Conservation (phyloP, 1,140 invertebrate genomes). For the Bombus affinis region DNA sequence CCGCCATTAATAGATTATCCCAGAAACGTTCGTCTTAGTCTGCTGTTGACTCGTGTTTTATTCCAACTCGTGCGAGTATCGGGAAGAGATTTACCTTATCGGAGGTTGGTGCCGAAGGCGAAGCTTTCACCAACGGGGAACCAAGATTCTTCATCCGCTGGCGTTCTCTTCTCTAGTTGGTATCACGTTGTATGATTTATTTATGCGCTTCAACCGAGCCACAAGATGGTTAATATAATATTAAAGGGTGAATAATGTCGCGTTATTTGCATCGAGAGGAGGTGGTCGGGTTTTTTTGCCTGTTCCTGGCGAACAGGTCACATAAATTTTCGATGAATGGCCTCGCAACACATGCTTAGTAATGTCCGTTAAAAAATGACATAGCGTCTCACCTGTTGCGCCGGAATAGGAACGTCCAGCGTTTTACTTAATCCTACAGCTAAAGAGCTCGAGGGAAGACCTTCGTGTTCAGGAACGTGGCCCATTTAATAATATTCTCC, state of each 20-base stretch:
- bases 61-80: conserved; percentile 1
- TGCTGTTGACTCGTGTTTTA: conserved; percentile 28
- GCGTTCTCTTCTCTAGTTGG: neutral
- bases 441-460: conserved; percentile 64
- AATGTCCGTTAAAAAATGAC: conserved; percentile 70
- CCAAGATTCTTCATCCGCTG: neutral
- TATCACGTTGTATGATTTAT: conserved; percentile 6
- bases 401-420: conserved; percentile 64
- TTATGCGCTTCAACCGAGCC: conserved; percentile 1
- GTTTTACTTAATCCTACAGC: conserved; percentile 70
- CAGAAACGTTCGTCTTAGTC: conserved; percentile 59
- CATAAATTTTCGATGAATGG: conserved; percentile 58
- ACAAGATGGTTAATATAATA: conserved; percentile 14
- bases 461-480: conserved; percentile 61
- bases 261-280: conserved; percentile 16
- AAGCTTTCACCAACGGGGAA: neutral
- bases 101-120: neutral
- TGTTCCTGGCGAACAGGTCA: conserved; percentile 1
- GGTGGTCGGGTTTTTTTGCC: neutral
- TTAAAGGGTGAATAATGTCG: conserved; percentile 29
- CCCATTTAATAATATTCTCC: conserved; percentile 62
- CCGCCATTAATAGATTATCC: conserved; percentile 74
- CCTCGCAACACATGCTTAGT: conserved; percentile 57
- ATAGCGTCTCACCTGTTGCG: conserved; percentile 68
- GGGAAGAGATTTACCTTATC: conserved; percentile 15